A percentile compares a stretch with the other conserved stretches of the same genome.
Conservation (phyloP, 1,140 invertebrate species). For the Phortica variegata region DNA sequence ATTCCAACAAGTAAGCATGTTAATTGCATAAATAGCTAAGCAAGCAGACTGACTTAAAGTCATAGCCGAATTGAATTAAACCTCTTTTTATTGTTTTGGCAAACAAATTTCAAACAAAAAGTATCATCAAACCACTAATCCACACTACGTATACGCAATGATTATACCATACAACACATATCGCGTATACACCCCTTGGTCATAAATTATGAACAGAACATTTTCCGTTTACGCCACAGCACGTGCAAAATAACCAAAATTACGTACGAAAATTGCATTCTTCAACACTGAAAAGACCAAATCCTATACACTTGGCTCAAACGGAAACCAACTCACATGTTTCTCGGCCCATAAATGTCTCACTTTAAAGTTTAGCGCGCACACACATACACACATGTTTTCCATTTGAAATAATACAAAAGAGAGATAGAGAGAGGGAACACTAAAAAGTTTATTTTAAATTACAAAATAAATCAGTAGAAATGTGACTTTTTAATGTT, state of each 20-base stretch:
- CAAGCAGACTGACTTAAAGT: no score
- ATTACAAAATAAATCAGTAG: conserved; percentile 50
- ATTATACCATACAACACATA: no score
- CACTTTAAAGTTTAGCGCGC: conserved; percentile 4
- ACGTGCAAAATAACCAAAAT: background rate
- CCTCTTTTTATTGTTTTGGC: no score
- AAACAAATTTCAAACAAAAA: no score
- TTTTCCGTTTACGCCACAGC: background rate
- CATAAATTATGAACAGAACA: conserved; percentile 3
- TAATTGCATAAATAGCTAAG: no score
- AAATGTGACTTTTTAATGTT: conserved; percentile 48
- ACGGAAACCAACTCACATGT: conserved; percentile 9
- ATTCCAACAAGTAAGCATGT: no score
- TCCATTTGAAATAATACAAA: conserved; percentile 29
- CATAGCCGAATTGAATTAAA: no score
- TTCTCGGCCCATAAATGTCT: conserved; percentile 30
- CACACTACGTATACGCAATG: background rate
- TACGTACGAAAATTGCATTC: background rate
- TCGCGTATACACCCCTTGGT: background rate
- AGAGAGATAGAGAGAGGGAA: no score
- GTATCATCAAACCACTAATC: no score
- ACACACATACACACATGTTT: conserved; percentile 23
- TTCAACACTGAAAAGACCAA: no score
- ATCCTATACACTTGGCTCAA: background rate
- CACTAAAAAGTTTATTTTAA: conserved; percentile 33